Evolutionary conservation across 2,888 invertebrate species (phyloP), one percentile per base, ranked within the genome.

Genomic region (Zelleria hepariella): DNA sequence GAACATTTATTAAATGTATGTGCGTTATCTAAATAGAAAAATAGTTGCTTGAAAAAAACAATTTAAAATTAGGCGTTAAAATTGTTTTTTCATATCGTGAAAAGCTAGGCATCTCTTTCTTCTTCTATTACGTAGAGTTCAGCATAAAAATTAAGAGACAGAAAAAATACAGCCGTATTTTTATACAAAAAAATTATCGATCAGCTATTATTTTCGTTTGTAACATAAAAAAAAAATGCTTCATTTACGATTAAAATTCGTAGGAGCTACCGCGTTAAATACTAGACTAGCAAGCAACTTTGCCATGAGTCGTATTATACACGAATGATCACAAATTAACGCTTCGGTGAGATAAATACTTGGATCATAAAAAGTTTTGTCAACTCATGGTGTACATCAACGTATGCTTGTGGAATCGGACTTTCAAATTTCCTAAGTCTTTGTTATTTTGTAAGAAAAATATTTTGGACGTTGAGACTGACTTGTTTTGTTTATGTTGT

Each of bases 401-500:
- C 58, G 32, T 53, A 23, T 58, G 32, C 58, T 58, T 6, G 54
- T 51, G 53, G 24, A 49, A 48, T 32, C 56, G 56, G 20, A 47
- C 32, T 51, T 55, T 27, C 55, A 55, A 42, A 51, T 26, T 32
- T 59, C 26, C 55, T 47, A 51, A 55, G 55, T 48, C 55, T 68
- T 72, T 76, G 76, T 82, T 79, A 77, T 75, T 79, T 72, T 78
- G 75, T 75, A 74, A 75, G 75, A 71, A 67, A n/a, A 59, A 57
- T 60, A 75, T 85, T 63, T 87, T 80, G 78, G 84, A 81, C 81
- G 86, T 86, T 86, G 87, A 87, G 88, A 88, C 87, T 88, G 88
- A 87, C 78, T 87, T 86, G 86, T 86, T 86, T 87, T 86, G 86
- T 86, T 87, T 86, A 80, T 85, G 84, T 86, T 86, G 82, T 85